Evolutionary conservation across 2,888 invertebrate genomes (phyloP).

Genomic region (Catocala nupta): DNA sequence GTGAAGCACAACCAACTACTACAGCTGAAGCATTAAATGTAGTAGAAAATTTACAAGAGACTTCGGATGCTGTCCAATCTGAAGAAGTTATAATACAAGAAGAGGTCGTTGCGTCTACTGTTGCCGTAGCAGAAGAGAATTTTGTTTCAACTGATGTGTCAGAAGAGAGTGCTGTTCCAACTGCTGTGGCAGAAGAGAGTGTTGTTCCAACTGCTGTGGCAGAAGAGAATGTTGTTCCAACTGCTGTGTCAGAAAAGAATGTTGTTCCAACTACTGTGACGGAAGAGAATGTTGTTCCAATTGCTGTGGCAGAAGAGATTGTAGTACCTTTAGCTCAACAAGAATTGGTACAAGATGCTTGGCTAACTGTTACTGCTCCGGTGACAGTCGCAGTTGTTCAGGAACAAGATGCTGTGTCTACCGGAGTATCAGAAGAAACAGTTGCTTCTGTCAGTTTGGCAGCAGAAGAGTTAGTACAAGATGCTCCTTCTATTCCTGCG

Average conservation of each 20-base stretch:
- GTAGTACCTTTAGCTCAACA: conserved; percentile 1
- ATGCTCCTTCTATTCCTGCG: too few species aligned
- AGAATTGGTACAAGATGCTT: conserved; percentile 1
- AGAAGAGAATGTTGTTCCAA: not conserved
- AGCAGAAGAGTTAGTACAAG: too few species aligned
- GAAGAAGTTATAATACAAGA: not conserved
- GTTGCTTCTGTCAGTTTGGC: too few species aligned
- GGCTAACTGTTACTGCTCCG: too few species aligned
- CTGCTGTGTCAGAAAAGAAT: not conserved
- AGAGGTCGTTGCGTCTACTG: not conserved
- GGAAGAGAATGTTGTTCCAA: not conserved
- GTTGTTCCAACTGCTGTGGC: not conserved
- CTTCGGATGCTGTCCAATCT: conserved; percentile 5
- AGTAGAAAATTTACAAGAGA: not conserved
- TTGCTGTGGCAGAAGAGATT: not conserved
- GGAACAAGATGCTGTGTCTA: too few species aligned
- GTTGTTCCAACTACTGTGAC: not conserved
- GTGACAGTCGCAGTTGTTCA: too few species aligned
- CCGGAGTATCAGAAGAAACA: too few species aligned
- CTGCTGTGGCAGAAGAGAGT: conserved; percentile 6
- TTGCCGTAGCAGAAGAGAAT: not conserved
- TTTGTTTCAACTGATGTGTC: not conserved
- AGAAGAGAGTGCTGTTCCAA: conserved; percentile 13
- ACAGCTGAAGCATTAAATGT: conserved; percentile 8
- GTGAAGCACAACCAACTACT: conserved; percentile 28